phyloP scores from a whole-genome alignment of 2,888 invertebrate species.

The Dyspetes luteomarginatus region DNA sequence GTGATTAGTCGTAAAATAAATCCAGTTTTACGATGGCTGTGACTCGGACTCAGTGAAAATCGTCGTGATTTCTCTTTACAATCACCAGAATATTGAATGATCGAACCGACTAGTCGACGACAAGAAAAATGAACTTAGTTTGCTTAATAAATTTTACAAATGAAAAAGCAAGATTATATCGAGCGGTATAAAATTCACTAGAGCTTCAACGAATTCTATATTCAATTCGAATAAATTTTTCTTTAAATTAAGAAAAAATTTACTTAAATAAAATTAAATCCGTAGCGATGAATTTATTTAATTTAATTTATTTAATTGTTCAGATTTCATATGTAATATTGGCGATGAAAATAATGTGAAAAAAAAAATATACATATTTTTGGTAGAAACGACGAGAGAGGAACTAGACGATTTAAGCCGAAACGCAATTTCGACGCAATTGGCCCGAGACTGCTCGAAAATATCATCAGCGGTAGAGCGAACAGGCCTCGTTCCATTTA shows the following conservation, averaged over 20 bases:
- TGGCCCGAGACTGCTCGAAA: slow-evolving; percentile 41
- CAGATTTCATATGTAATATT: background rate
- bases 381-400: background rate
- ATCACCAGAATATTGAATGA: background rate
- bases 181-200: too few species aligned
- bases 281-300: too few species aligned
- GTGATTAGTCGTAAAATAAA: slow-evolving; percentile 8
- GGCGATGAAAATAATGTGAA: background rate
- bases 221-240: too few species aligned
- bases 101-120: background rate
- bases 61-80: background rate
- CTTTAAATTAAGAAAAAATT: too few species aligned
- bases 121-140: background rate
- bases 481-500: slow-evolving; percentile 39
- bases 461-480: slow-evolving; percentile 26
- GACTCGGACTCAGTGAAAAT: slow-evolving; percentile 11
- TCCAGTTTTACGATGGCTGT: background rate
- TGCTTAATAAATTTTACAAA: too few species aligned
- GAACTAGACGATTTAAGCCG: slow-evolving; percentile 12
- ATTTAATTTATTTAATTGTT: too few species aligned
- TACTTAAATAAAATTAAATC: too few species aligned
- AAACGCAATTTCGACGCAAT: slow-evolving; percentile 61
- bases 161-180: too few species aligned
- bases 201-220: too few species aligned
- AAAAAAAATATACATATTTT: background rate